phyloP scores from a whole-genome alignment of 2,113 vertebrate genomes.

The Pavo muticus region DNA sequence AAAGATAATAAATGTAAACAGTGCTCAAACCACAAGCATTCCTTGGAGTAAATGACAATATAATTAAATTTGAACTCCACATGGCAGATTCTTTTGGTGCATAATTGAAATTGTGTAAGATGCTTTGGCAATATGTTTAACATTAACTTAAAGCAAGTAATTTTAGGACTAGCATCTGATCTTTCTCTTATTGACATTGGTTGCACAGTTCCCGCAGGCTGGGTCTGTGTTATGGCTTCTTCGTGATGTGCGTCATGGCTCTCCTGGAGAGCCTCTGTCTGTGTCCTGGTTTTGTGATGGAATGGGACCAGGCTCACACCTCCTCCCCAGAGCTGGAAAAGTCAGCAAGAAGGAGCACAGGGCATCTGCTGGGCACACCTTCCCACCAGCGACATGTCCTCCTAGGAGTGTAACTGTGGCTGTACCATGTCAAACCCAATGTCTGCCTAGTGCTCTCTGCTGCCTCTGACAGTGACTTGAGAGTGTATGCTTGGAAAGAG shows the following conservation, averaged over 20 bases:
- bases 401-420: not conserved
- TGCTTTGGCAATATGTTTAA: slow-evolving; percentile 52
- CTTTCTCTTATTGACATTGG: slow-evolving; percentile 16
- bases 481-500: not conserved
- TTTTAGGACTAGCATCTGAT: slow-evolving; percentile 36
- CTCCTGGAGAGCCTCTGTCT: not conserved
- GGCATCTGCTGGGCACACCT: not conserved
- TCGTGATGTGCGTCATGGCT: not conserved
- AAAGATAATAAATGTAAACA: slow-evolving; percentile 67
- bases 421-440: fast-evolving
- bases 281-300: not conserved
- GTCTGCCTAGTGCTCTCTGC: not conserved
- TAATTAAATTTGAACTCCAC: slow-evolving; percentile 62
- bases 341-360: not conserved
- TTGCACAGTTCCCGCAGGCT: not conserved
- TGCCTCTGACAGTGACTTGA: not conserved
- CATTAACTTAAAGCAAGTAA: slow-evolving; percentile 39
- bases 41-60: slow-evolving; percentile 19
- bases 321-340: not conserved
- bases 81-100: slow-evolving; percentile 36
- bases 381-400: not conserved
- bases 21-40: slow-evolving; percentile 47
- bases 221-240: not conserved
- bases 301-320: not conserved
- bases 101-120: slow-evolving; percentile 54